phyloP scores from a whole-genome alignment of 2,113 vertebrate genomes.

The Tapirus terrestris region DNA sequence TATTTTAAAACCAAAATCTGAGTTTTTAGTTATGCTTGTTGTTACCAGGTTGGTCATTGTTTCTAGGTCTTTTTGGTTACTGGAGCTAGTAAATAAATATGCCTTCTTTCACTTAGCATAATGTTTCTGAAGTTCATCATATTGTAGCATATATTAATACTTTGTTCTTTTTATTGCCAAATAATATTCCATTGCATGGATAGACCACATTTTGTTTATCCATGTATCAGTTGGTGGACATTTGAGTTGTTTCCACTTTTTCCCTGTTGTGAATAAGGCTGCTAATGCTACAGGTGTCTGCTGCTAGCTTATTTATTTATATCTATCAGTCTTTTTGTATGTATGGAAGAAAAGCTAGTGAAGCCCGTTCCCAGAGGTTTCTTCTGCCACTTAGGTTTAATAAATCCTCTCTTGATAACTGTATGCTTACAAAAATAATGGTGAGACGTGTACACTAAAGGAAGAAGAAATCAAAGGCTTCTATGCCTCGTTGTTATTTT shows the following conservation, averaged over 20 bases:
- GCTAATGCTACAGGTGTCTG: background rate
- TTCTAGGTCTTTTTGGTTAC: background rate
- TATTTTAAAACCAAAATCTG: background rate
- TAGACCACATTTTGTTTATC: background rate
- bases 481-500: background rate
- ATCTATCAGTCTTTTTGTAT: background rate
- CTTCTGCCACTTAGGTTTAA: background rate
- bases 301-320: background rate
- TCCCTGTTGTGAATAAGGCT: background rate
- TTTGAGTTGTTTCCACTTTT: background rate
- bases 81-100: background rate
- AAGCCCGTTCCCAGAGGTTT: background rate
- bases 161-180: background rate
- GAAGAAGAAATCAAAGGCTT: background rate
- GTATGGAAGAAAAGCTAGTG: background rate
- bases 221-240: background rate
- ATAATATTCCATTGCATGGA: background rate
- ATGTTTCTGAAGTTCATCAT: background rate
- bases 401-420: constrained; percentile 2
- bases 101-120: background rate
- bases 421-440: background rate
- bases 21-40: background rate
- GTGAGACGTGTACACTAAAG: background rate
- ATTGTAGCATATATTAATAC: background rate
- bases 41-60: background rate